These are phyloP conservation scores for Balearica regulorum DNA, from an alignment of 2,797 vertebrate genomes.

Conservation along the genomic window DNA sequence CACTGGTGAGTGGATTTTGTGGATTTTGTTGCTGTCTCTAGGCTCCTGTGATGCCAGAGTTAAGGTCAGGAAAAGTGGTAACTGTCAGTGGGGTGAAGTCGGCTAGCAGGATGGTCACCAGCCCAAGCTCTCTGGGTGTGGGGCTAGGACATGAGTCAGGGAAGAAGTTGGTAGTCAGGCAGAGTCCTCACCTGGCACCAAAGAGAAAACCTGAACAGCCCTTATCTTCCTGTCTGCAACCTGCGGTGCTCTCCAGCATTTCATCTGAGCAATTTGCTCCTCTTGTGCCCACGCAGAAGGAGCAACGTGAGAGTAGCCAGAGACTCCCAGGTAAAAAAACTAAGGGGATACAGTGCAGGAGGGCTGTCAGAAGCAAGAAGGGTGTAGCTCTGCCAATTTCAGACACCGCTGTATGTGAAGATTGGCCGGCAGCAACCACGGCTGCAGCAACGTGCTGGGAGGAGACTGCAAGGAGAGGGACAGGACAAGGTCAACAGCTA, in stretches of 20 bases:
- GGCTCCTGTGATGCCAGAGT: background rate
- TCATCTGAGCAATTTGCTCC: background rate
- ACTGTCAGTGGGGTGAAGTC: background rate
- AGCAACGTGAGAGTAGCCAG: background rate
- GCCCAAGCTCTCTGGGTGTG: accelerated
- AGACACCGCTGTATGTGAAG: background rate
- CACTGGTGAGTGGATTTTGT: background rate
- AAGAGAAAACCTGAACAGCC: background rate
- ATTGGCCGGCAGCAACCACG: background rate
- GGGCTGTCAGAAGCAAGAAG: background rate
- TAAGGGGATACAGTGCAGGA: background rate
- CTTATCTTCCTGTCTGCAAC: background rate
- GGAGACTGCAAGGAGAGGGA: background rate
- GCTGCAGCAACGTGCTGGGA: background rate
- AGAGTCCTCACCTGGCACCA: background rate
- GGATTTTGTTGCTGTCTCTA: background rate
- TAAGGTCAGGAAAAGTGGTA: background rate
- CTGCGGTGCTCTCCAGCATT: accelerated
- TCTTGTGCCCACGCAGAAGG: background rate
- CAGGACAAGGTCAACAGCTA: background rate
- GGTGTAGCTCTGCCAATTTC: background rate
- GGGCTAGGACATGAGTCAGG: background rate
- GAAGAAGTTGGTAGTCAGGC: too few species aligned
- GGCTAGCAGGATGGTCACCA: background rate
- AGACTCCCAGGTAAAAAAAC: background rate